Base-by-base conservation (phyloP, 2,113 vertebrate species). In the Illadopsis cleaveri region DNA sequence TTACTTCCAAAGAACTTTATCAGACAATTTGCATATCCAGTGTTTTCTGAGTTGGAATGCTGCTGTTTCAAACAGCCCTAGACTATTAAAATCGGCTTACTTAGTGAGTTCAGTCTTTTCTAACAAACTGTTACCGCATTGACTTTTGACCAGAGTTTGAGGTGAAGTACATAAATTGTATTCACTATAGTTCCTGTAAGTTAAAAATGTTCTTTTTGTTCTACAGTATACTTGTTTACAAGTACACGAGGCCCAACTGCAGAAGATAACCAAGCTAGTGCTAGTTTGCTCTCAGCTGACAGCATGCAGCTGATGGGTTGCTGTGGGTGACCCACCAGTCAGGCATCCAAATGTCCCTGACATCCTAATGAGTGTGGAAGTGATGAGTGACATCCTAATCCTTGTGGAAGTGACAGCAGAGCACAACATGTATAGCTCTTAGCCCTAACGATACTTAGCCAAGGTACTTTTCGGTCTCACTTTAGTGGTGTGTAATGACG, bases 391-490 rank as follows among this genome's bases (percentile, higher is more conserved):
- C n/a, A n/a, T n/a, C n/a, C n/a, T n/a, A n/a, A n/a, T n/a, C n/a
- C n/a, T 79, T 51, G 48, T 4, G 53, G 73, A 82, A 89, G n/a
- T 82, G 82, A 76, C 53, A 82, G 40, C 94, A 93, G 87, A 94
- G 84, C 69, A 76, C 48, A 51, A 8, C 60, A 64, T 87, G 75
- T 68, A 66, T 89, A 89, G 57, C 61, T 82, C 8, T 61, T 75
- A 44, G 44, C 68, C 69, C 86, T 89, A 54, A 77, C 73, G 42
- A 70, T 91, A 91, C 33, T 33, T 68, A 79, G 35, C 48, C 7
- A 38, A 58, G 30, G 31, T 81, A 21, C 24, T 87, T 83, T 35
- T 68, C 5, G 2, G 23, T 76, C 57, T 84, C 38, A n/a, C 31
- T 86, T 81, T 37, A 60, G 31, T 65, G 31, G 18, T 64, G 6